Conservation (phyloP, 92 coral and sea anemone species). For the Epizoanthus fatuus region DNA sequence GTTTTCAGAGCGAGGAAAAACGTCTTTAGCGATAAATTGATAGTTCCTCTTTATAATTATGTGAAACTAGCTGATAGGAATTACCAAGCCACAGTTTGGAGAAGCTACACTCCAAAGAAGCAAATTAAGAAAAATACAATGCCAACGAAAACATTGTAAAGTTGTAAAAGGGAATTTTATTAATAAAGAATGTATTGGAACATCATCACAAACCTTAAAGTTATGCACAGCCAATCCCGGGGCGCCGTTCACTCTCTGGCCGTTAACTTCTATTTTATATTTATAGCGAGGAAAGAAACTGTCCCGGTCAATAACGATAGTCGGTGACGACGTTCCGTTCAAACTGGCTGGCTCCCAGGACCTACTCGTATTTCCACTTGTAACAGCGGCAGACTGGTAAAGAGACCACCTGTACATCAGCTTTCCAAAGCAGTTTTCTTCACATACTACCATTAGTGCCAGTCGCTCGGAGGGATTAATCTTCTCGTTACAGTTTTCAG, state of each 20-base stretch:
- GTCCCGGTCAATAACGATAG: slow-evolving; percentile 47
- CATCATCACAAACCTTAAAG: not conserved
- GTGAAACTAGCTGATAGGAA: no score
- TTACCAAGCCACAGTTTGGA: no score
- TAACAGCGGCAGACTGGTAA: slow-evolving; percentile 18
- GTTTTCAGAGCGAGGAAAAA: no score
- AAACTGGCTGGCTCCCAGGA: slow-evolving; percentile 7
- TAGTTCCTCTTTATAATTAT: no score
- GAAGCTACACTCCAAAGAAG: no score
- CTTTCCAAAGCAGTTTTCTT: slow-evolving; percentile 58
- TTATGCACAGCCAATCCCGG: slow-evolving; percentile 60
- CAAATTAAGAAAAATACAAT: no score
- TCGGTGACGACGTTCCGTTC: slow-evolving; percentile 35
- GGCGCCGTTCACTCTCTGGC: slow-evolving; percentile 39
- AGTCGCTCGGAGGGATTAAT: slow-evolving; percentile 76
- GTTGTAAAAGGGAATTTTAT: no score
- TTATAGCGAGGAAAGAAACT: slow-evolving; percentile 39
- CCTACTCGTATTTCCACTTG: not conserved
- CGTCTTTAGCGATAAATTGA: no score
- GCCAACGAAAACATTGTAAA: no score
- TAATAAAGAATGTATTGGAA: no score
- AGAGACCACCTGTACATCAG: slow-evolving; percentile 66
- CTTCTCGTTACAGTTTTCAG: slow-evolving; percentile 67
- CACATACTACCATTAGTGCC: slow-evolving; percentile 52
- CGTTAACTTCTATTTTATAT: slow-evolving; percentile 70